Evolutionary conservation across 2,113 vertebrate genomes (phyloP), one percentile per base, ranked within the genome.

Genomic region (Leptosomus discolor): DNA sequence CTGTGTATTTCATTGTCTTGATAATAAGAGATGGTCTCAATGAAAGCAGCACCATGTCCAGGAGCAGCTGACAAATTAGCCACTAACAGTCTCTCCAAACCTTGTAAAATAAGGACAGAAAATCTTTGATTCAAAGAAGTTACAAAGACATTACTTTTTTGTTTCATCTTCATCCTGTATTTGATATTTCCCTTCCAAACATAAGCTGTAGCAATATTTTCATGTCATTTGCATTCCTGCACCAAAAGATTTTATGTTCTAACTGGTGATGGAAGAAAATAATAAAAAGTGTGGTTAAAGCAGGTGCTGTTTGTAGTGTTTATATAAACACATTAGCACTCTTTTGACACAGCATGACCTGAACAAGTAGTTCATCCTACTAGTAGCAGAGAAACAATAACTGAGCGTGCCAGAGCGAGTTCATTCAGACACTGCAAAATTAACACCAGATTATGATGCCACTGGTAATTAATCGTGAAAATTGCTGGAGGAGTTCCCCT

Each of bases 391-490:
- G 80, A 97, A 98, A 97, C 95, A 98, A 97, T 97, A 96, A 96
- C 90, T 81, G 92, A 97, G 80, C 77, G 8, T 97, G 95, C 96
- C 97, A 96, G 92, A 97, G 83, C 19, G 63, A 88, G 85, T 97
- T 97, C 94, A 97, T 98, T 97, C 96, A 97, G 85, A 95, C 97
- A 94, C 79, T 97, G 97, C 97, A 98, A 98, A 98, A 98, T 98
- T 98, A 98, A 98, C 98, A 98, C 96, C 96, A 98, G 96, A 97
- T 98, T 97, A 98, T 98, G 97, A 98, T 97, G 96, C 94, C 95
- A 96, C 96, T 97, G 97, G 93, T 98, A 98, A 97, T 97, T 96
- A 98, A 98, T 98, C 78, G 85, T 90, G 95, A 97, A 98, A 97
- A 97, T 97, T 97, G 85, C 97, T 97, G 87, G 88, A 97, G 95